Evolutionary conservation across 2,797 vertebrate species (phyloP).

Genomic region (Anableps anableps): DNA sequence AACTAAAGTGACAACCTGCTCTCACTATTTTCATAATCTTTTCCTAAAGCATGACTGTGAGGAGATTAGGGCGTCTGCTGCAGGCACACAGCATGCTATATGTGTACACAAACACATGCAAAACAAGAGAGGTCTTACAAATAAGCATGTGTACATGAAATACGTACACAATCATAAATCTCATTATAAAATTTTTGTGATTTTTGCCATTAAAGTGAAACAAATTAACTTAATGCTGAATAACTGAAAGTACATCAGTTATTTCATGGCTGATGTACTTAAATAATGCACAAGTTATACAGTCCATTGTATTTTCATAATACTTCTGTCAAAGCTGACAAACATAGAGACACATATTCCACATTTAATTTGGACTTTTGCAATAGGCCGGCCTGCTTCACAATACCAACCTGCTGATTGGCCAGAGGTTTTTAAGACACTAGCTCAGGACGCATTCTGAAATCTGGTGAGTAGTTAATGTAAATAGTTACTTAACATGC

Average conservation of each 20-base stretch:
- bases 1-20: slow-evolving; percentile 54
- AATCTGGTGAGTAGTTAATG: slow-evolving; percentile 4
- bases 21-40: slow-evolving; percentile 57
- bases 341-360: slow-evolving; percentile 16
- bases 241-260: not conserved
- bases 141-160: not conserved
- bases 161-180: not conserved
- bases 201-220: not conserved
- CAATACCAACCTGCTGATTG: slow-evolving; percentile 51
- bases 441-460: slow-evolving; percentile 13
- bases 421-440: slow-evolving; percentile 1
- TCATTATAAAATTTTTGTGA: not conserved
- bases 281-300: slow-evolving; percentile 1
- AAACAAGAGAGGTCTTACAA: slow-evolving; percentile 11
- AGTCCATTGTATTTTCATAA: slow-evolving; percentile 17
- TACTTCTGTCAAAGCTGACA: slow-evolving; percentile 18
- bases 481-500: slow-evolving; percentile 17
- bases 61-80: slow-evolving; percentile 60
- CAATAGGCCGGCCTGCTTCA: slow-evolving; percentile 4
- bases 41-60: slow-evolving; percentile 47
- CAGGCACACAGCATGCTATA: slow-evolving; percentile 6
- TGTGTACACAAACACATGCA: slow-evolving; percentile 5
- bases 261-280: not conserved
- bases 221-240: no score
- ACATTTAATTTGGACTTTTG: slow-evolving; percentile 35